These are phyloP conservation scores for Sinonovacula constricta DNA, from an alignment of 1,140 invertebrate species.

Conservation along the genomic window DNA sequence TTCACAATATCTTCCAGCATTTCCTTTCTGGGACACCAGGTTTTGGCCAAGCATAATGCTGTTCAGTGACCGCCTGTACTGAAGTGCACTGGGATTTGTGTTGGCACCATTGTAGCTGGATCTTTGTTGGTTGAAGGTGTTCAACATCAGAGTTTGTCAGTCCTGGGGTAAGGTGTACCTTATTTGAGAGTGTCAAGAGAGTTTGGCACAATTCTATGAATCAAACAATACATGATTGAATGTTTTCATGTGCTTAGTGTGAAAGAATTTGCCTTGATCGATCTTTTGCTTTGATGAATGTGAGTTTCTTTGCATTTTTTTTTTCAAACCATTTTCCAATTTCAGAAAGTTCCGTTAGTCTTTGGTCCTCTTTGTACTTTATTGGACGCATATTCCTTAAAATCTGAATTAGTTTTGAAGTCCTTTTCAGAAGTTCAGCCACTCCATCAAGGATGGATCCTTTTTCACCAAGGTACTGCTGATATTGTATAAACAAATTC, in stretches of 20 bases:
- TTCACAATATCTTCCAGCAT: neutral
- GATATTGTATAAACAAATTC: neutral
- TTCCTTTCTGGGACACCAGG: constrained; percentile 20
- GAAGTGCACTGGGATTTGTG: constrained; percentile 23
- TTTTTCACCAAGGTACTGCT: neutral
- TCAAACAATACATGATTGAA: constrained; percentile 13
- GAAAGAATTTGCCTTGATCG: too few species aligned
- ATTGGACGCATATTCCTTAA: neutral
- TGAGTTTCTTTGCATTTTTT: too few species aligned
- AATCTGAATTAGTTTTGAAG: neutral
- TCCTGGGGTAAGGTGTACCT: neutral
- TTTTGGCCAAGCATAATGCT: constrained; percentile 40
- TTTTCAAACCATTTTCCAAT: too few species aligned
- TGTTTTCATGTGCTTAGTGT: neutral
- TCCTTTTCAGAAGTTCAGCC: constrained; percentile 1
- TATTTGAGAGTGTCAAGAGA: too few species aligned
- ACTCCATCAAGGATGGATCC: neutral
- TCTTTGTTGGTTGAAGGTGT: constrained; percentile 33
- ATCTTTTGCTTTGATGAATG: too few species aligned
- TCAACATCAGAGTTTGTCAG: constrained; percentile 29
- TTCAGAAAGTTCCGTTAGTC: too few species aligned
- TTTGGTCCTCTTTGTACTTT: too few species aligned
- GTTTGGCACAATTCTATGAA: constrained; percentile 15
- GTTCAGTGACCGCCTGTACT: constrained; percentile 17
- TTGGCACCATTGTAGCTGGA: constrained; percentile 27